Conservation (phyloP, 2,797 vertebrate species). For the Peromyscus melanophrys region DNA sequence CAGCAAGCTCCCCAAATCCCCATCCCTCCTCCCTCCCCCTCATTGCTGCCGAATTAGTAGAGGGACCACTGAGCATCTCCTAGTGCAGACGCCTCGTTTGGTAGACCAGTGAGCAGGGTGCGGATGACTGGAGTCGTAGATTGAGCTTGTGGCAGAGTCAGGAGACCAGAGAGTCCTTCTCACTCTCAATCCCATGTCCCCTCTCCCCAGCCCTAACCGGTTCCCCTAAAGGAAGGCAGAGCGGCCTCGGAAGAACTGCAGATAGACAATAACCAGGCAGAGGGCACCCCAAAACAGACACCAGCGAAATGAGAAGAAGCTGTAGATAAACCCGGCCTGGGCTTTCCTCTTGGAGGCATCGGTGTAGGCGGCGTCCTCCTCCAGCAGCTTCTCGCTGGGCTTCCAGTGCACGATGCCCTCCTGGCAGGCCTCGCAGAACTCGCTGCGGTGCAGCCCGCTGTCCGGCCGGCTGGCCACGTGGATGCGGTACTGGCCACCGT, state of each 20-base stretch:
- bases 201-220: too few species aligned
- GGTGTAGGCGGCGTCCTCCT: slow-evolving; percentile 56
- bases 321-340: slow-evolving; percentile 8
- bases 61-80: not conserved
- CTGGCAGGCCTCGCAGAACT: slow-evolving; percentile 82
- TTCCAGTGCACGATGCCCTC: slow-evolving; percentile 84
- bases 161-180: rapidly evolving
- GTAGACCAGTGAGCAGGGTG: not conserved
- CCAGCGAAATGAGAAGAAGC: slow-evolving; percentile 82
- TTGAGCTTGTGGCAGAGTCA: not conserved
- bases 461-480: slow-evolving; percentile 81
- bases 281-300: slow-evolving; percentile 80
- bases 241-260: slow-evolving; percentile 76
- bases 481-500: slow-evolving; percentile 79
- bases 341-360: slow-evolving; percentile 1
- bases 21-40: too few species aligned
- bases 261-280: slow-evolving; percentile 70
- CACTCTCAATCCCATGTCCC: rapidly evolving
- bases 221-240: slow-evolving; percentile 53
- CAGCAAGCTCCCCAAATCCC: not conserved
- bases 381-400: slow-evolving; percentile 79
- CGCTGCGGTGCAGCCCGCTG: slow-evolving; percentile 60
- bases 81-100: not conserved
- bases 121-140: not conserved
- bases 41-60: not conserved